A percentile compares a stretch with the other conserved stretches of the same genome.
These are phyloP conservation scores for Coboldia fuscipes DNA, from an alignment of 1,140 invertebrate species.

Conservation along the genomic window DNA sequence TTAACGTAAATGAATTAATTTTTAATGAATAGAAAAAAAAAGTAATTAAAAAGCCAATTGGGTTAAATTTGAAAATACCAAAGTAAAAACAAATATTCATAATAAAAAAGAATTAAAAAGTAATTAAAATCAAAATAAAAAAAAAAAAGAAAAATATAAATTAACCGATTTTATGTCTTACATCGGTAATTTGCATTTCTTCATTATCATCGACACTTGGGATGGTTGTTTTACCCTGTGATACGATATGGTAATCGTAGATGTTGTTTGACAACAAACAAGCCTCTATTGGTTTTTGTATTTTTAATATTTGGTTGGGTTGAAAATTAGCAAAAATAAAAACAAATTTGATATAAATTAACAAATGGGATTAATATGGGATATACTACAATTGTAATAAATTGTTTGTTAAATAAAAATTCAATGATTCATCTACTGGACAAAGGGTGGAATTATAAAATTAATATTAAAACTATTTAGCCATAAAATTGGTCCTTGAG, in stretches of 20 bases:
- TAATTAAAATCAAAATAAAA: background rate
- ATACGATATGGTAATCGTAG: constrained; percentile 80
- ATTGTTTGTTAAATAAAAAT: no score
- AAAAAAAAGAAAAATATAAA: background rate
- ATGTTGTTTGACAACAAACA: constrained; percentile 45
- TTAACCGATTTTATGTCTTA: constrained; percentile 29
- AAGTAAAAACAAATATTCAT: background rate
- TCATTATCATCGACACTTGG: constrained; percentile 89
- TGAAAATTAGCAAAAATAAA: background rate
- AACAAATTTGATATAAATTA: background rate
- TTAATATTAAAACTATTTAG: no score
- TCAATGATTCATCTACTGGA: no score
- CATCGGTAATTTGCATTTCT: constrained; percentile 82
- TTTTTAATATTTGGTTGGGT: background rate
- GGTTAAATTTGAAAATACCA: background rate
- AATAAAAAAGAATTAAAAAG: background rate
- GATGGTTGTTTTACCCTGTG: constrained; percentile 89
- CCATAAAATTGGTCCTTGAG: no score
- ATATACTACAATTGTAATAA: no score
- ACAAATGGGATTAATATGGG: no score
- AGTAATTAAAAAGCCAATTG: background rate
- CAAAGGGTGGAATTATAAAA: no score
- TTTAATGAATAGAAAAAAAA: background rate
- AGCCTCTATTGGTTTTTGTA: constrained; percentile 8
- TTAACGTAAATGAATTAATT: background rate